Conservation (phyloP, 2,113 vertebrate genomes). For the Callocephalon fimbriatum region DNA sequence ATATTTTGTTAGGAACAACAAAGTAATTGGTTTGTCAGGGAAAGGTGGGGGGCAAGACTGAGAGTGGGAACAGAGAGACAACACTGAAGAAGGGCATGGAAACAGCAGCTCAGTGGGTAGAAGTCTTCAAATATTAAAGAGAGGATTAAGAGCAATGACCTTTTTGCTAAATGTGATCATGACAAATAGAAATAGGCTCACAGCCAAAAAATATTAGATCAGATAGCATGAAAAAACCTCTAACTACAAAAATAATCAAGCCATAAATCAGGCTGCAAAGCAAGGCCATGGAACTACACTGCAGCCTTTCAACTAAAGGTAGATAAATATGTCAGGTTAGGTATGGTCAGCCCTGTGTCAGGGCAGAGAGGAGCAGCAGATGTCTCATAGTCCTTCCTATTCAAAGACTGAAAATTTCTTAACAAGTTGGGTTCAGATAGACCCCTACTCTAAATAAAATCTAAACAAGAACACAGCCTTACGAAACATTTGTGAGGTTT, state of each 20-base stretch:
- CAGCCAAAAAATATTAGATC: neutral
- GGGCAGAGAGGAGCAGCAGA: neutral
- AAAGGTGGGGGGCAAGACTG: neutral
- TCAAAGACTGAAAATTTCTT: neutral
- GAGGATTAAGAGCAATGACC: neutral
- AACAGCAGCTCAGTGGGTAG: neutral
- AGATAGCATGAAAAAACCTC: neutral
- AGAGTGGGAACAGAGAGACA: neutral
- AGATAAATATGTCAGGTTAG: neutral
- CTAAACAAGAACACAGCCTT: neutral
- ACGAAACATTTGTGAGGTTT: neutral
- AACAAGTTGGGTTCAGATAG: neutral
- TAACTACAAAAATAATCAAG: neutral
- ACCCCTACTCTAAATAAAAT: neutral
- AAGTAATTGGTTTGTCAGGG: neutral
- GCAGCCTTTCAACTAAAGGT: neutral
- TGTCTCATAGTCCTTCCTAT: neutral
- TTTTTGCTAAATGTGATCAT: neutral
- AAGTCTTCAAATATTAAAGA: neutral
- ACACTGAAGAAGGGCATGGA: neutral
- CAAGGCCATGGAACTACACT: neutral
- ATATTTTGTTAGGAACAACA: neutral
- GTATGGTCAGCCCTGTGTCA: neutral
- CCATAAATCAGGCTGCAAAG: neutral
- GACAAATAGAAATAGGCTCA: neutral